phyloP scores from a whole-genome alignment of 1,140 invertebrate species.

The Drosophila quadrilineata region DNA sequence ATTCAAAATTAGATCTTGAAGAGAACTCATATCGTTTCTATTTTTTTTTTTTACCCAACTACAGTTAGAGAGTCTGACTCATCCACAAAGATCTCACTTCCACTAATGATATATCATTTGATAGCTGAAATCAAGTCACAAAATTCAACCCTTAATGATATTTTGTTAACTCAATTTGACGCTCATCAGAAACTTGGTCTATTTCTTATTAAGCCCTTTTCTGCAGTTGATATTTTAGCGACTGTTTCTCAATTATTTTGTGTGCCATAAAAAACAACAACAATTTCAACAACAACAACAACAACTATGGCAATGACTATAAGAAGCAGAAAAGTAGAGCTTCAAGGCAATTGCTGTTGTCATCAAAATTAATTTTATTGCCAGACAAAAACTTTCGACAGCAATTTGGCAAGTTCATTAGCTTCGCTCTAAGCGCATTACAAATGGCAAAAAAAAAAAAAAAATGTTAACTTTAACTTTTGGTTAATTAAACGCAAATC shows the following conservation, averaged over 20 bases:
- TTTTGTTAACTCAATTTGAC: constrained; percentile 19
- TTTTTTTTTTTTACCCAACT: too few species aligned
- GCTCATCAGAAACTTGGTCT: neutral
- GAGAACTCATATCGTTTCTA: too few species aligned
- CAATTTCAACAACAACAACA: neutral
- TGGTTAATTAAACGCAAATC: constrained; percentile 79
- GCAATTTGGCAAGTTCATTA: constrained; percentile 54
- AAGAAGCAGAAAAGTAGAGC: neutral
- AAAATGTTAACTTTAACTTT: constrained; percentile 44
- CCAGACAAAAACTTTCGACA: constrained; percentile 70
- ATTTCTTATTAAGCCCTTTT: constrained; percentile 21
- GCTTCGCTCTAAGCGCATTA: constrained; percentile 56
- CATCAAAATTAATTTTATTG: constrained; percentile 79
- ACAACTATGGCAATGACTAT: too few species aligned
- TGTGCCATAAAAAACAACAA: constrained; percentile 1
- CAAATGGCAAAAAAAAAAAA: constrained; percentile 18
- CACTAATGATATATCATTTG: too few species aligned
- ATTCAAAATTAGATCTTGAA: too few species aligned
- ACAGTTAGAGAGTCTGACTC: too few species aligned
- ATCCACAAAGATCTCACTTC: too few species aligned
- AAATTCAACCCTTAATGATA: constrained; percentile 7
- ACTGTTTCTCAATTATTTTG: constrained; percentile 30
- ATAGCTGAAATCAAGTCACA: too few species aligned
- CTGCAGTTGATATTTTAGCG: constrained; percentile 16
- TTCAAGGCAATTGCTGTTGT: constrained; percentile 47